Evolutionary conservation across 2,797 vertebrate genomes (phyloP).

Genomic region (Poecilia gillii): DNA sequence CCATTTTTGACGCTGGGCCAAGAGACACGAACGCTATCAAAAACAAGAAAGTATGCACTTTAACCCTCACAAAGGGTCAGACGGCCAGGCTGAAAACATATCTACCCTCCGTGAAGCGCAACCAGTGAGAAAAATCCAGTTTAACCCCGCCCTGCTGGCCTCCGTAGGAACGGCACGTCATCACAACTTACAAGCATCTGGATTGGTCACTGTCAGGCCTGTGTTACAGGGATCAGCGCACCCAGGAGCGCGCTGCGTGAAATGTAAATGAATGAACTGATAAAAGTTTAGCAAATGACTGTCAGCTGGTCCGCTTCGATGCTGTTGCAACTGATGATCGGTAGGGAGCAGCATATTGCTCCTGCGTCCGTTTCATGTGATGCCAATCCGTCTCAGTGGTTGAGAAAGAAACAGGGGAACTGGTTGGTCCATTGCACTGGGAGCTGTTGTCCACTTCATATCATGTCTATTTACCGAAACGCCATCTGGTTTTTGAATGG

Average conservation of each 20-base stretch:
- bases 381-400: slow-evolving; percentile 35
- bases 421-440: slow-evolving; percentile 6
- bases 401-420: slow-evolving; percentile 4
- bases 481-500: slow-evolving; percentile 81
- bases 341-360: slow-evolving; percentile 52
- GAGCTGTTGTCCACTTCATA: slow-evolving; percentile 21
- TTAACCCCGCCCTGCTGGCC: slow-evolving; percentile 60
- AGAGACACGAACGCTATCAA: background rate
- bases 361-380: slow-evolving; percentile 34
- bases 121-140: slow-evolving; percentile 1
- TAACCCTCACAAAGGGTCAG: slow-evolving; percentile 63
- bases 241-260: slow-evolving; percentile 6
- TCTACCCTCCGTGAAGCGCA: slow-evolving; percentile 22
- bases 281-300: background rate
- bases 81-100: slow-evolving; percentile 42
- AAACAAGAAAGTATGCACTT: slow-evolving; percentile 15
- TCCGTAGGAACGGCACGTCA: slow-evolving; percentile 39
- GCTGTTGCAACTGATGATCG: slow-evolving; percentile 26
- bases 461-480: slow-evolving; percentile 81
- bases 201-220: slow-evolving; percentile 22
- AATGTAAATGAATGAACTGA: slow-evolving; percentile 32
- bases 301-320: slow-evolving; percentile 6
- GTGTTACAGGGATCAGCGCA: background rate
- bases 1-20: slow-evolving; percentile 59
- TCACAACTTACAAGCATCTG: slow-evolving; percentile 13